phyloP scores from a whole-genome alignment of 2,888 invertebrate species.

The Diogma glabrata region DNA sequence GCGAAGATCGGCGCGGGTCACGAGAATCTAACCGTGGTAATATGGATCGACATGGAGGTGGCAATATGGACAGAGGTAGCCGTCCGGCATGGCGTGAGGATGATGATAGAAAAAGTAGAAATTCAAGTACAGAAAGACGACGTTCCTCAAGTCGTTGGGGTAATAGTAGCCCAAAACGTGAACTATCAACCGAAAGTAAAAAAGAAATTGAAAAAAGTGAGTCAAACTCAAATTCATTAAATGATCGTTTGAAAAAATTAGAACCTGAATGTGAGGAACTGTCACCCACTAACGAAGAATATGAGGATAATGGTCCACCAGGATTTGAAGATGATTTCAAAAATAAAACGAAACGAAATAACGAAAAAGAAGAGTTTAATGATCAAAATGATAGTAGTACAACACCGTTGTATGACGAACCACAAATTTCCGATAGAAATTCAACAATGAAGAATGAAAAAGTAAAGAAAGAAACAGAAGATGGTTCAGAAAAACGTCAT shows the following conservation, averaged over 20 bases:
- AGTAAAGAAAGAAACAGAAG: not conserved
- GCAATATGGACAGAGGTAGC: not conserved
- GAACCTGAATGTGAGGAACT: conserved; percentile 8
- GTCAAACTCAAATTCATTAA: conserved; percentile 9
- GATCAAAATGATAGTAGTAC: conserved; percentile 19
- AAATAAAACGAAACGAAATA: conserved; percentile 12
- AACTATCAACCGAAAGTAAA: not conserved
- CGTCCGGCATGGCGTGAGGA: conserved; percentile 6
- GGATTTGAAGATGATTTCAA: conserved; percentile 13
- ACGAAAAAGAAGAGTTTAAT: conserved; percentile 15
- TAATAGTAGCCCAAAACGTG: conserved; percentile 22
- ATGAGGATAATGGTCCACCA: conserved; percentile 12
- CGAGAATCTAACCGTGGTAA: conserved; percentile 15
- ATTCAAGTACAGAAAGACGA: conserved; percentile 13
- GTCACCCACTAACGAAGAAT: conserved; percentile 2
- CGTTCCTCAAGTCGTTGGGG: conserved; percentile 25
- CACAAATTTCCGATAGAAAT: conserved; percentile 11
- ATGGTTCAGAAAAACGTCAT: too few relatives aligned
- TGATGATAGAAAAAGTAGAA: conserved; percentile 6
- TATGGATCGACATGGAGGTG: not conserved
- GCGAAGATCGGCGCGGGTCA: conserved; percentile 20
- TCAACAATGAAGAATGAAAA: not conserved
- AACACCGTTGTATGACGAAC: conserved; percentile 30
- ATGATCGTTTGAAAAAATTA: conserved; percentile 6
- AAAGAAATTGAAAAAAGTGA: conserved; percentile 7